Evolutionary conservation across 2,888 invertebrate genomes (phyloP).

Genomic region (Tachystola acroxantha): DNA sequence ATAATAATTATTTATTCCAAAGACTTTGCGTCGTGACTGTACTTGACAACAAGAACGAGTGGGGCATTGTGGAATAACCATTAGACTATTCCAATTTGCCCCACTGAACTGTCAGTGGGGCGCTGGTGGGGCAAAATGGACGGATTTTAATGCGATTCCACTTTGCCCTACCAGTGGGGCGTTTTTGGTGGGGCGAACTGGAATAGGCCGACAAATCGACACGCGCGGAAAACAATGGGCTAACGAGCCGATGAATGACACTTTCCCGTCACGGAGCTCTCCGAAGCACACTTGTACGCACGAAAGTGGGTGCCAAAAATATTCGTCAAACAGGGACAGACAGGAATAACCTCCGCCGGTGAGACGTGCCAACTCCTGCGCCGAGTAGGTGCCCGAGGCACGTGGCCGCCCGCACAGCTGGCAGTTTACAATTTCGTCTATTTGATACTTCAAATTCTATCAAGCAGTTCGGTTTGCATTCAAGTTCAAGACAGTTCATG

Average conservation of each 20-base stretch:
- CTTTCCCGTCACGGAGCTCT: slow-evolving; percentile 45
- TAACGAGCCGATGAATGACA: slow-evolving; percentile 75
- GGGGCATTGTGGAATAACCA: too few species aligned
- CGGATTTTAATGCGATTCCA: too few species aligned
- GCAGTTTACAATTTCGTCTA: slow-evolving; percentile 27
- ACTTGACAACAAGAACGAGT: too few species aligned
- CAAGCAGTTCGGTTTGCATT: neutral
- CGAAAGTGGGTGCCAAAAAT: slow-evolving; percentile 69
- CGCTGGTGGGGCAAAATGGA: too few species aligned
- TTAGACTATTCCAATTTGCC: too few species aligned
- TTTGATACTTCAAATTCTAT: slow-evolving; percentile 7
- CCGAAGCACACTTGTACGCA: slow-evolving; percentile 58
- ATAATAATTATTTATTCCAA: too few species aligned
- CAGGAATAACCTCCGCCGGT: slow-evolving; percentile 64
- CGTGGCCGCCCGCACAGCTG: slow-evolving; percentile 49
- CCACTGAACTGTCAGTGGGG: too few species aligned
- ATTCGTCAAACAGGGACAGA: slow-evolving; percentile 63
- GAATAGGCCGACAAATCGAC: too few species aligned
- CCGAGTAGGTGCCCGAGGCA: slow-evolving; percentile 46
- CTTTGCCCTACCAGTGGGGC: too few species aligned
- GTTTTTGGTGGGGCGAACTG: too few species aligned
- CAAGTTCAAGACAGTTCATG: slow-evolving; percentile 6
- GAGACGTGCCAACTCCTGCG: slow-evolving; percentile 65
- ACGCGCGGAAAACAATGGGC: slow-evolving; percentile 68
- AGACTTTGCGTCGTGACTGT: too few species aligned